Base-by-base conservation (phyloP, 2,888 invertebrate species). In the Sialis fuliginosa region DNA sequence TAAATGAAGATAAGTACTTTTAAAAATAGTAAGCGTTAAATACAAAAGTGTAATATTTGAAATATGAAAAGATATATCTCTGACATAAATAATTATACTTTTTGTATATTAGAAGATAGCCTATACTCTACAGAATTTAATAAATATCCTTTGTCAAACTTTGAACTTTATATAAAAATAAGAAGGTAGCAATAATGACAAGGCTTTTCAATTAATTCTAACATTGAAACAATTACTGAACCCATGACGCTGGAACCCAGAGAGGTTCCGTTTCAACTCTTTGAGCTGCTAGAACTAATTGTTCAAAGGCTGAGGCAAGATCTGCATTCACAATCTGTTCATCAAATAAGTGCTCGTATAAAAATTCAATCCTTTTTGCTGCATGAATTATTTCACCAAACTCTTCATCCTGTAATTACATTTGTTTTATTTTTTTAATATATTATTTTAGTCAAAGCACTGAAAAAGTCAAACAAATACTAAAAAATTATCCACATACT, bases 171-270 rank as follows among this genome's bases (percentile, higher is more conserved):
- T 22, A 22, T 22, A 22, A 22, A 22, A 22, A 22, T 22, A 22
- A 22, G 22, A 22, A 22, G 22, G 22, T 22, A 22, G 22, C 22
- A 22, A 22, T 22, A 22, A 22, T 22, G 22, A 22, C 22, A 22
- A 22, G 22, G 22, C 22, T 22, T 22, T 22, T 22, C 22, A 22
- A 22, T 22, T 22, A 22, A 22, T 35, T 10, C 9, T 7, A 39
- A n/a, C n/a, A 39, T 13, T 8, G 30, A 12, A 42, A 42, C 13
- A 33, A 9, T 10, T 77, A 88, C 72, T 88, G 88, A 55, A 90
- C 86, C 95, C 95, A 95, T 6, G 85, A 82, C 37, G 88, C 83
- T 33, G 97, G 96, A 37, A 95, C 93, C 96, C 96, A 97, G 10
- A 90, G 75, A 0, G 95, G 90, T 60, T 95, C 91, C 1, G 82